Base-by-base conservation (phyloP, 2,888 invertebrate genomes). In the Idaea straminata region DNA sequence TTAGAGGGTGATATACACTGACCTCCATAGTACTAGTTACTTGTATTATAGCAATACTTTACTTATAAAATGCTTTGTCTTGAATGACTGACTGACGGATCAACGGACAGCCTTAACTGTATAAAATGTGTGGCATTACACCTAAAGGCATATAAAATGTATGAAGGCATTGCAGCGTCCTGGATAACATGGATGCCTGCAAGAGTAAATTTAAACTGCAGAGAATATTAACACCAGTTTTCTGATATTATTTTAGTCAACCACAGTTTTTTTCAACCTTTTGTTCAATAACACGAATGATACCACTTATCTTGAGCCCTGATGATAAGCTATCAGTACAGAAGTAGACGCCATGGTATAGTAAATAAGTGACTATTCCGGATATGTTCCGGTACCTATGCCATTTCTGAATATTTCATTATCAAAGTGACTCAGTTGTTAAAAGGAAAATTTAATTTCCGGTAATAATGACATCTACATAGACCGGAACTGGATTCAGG, bases 281-380 rank as follows among this genome's bases (percentile, higher is more conserved):
- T 47, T 47, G 47, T 47, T 47, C 47, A 47, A 47, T 10, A 47
- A 47, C 47, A 47, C 47, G 47, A 47, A 47, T 7, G 47, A 47
- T 47, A 47, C 10, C 47, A 47, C 25, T 25, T 47, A 47, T 47
- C 47, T 47, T 47, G 47, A 47, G 47, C 47, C 47, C 62, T 72
- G 47, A 64, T 62, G 69, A 68, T 60, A 62, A 5, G 6, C 67
- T 62, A 66, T 65, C 47, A 64, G 57, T 62, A 65, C 38, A 35
- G 70, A 71, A 72, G 60, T 59, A 6, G 67, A 47, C 63, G 15
- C 35, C 59, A 61, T 59, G 61, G n/a, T 61, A 57, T 47, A 47
- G 10, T 47, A 47, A 47, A 47, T 47, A 47, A 13, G 13, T 4
- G 47, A 36, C 0, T 36, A 47, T 4, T 13, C 47, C 47, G 47